Base-by-base conservation (phyloP, 2,797 vertebrate genomes). In the Gambelia wislizenii region DNA sequence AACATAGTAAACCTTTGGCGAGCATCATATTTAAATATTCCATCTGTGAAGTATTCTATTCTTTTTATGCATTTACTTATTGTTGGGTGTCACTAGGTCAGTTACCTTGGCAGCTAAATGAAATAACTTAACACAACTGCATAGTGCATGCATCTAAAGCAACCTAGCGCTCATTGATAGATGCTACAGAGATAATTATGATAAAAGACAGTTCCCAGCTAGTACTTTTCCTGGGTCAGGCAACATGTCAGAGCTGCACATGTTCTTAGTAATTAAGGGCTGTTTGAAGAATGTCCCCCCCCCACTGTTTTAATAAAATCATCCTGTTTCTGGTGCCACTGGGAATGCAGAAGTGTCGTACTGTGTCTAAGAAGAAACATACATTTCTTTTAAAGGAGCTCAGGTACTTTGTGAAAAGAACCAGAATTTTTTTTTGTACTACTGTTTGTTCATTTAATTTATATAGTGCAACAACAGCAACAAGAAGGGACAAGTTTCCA, bases 201-300 rank as follows among this genome's bases (percentile, higher is more conserved):
- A 67, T 67, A 14, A n/a, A 59, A 16, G 61, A 69, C 36, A 80
- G 61, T 69, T 80, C 56, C 64, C 47, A 54, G 47, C 8, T 10
- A n/a, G 61, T 36, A 70, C 36, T 80, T 87, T 80, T 33, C n/a
- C 36, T 56, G 49, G 86, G 86, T 78, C 84, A 77, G 25, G 27
- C 33, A 86, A 78, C 84, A 64, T 77, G 84, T 36, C 56, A 74
- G 36, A 74, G 49, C 36, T 74, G 83, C n/a, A 49, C 59, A 64
- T 86, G 74, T 78, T 77, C 42, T 64, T 44, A 8, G 42, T 77
- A 64, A 78, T 64, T 77, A 77, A 86, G 84, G 42, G 47, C 74
- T 77, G 56, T 77, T 77, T 72, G 69, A 85, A 74, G 83, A 85
- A 56, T 56, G 69, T 49, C 36, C 49, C 22, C n/a, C 8, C 33